Evolutionary conservation across 2,888 invertebrate species (phyloP).

Genomic region (Empis stercorea): DNA sequence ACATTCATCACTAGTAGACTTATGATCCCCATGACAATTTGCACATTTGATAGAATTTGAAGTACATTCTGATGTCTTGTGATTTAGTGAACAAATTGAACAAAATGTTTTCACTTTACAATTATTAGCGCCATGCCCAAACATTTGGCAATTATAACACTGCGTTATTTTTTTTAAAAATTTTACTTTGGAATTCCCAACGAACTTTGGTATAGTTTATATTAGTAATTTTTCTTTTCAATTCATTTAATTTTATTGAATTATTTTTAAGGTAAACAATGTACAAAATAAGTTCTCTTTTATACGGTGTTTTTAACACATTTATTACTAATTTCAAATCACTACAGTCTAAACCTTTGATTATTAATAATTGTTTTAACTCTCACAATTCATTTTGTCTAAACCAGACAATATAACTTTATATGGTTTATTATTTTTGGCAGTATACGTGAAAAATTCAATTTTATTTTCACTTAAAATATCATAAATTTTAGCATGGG

Average conservation of each 20-base stretch:
- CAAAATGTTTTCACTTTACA: conserved; percentile 1
- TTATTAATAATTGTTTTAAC: too few relatives aligned
- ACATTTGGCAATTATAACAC: conserved; percentile 3
- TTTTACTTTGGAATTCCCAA: not conserved
- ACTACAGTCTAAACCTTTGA: too few relatives aligned
- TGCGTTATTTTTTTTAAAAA: not conserved
- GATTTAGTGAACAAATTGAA: not conserved
- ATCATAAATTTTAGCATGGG: too few relatives aligned
- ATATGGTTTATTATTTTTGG: too few relatives aligned
- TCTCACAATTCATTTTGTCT: too few relatives aligned
- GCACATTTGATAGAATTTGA: not conserved
- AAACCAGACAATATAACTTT: too few relatives aligned
- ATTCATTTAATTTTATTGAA: not conserved
- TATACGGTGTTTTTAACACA: too few relatives aligned
- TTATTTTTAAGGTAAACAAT: too few relatives aligned
- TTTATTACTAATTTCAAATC: too few relatives aligned
- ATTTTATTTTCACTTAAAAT: too few relatives aligned
- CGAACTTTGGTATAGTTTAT: not conserved
- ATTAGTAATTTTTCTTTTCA: not conserved
- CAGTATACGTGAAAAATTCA: too few relatives aligned
- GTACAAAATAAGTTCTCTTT: too few relatives aligned
- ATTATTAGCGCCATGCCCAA: not conserved
- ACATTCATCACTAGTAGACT: not conserved
- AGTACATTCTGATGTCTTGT: not conserved
- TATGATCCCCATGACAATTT: conserved; percentile 1